Evolutionary conservation across 2,797 vertebrate genomes (phyloP).

Genomic region (Mycteria americana): DNA sequence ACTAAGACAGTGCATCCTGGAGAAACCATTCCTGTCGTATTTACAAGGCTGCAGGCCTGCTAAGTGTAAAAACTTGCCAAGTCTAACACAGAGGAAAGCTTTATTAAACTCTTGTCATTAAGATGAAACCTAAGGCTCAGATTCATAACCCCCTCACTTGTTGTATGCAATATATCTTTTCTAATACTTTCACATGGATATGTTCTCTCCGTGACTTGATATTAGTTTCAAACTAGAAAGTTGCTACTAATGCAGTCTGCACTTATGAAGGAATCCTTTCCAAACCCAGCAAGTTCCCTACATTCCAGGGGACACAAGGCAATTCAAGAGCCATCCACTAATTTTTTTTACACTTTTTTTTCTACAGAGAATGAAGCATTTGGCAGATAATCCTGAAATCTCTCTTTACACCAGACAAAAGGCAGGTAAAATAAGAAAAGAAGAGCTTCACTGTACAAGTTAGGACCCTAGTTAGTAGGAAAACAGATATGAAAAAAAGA

Average conservation of each 20-base stretch:
- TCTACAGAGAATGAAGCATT: neutral
- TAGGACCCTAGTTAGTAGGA: neutral
- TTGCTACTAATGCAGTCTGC: neutral
- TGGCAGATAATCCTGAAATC: neutral
- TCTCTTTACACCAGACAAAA: neutral
- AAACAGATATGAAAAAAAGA: neutral
- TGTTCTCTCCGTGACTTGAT: neutral
- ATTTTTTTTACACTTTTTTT: neutral
- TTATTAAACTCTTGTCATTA: neutral
- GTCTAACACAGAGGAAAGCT: neutral
- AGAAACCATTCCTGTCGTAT: fast-evolving
- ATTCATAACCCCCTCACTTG: neutral
- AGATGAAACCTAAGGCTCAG: neutral
- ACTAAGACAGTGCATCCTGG: fast-evolving
- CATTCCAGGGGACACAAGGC: neutral
- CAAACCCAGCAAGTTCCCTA: neutral
- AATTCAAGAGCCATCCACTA: neutral
- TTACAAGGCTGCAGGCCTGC: neutral
- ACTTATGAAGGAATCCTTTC: neutral
- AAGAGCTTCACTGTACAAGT: neutral
- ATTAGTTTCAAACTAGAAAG: neutral
- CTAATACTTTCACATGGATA: neutral
- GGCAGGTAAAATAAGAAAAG: neutral
- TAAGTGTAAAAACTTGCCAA: neutral
- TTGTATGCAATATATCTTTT: neutral